Evolutionary conservation across 2,888 invertebrate species (phyloP).

Genomic region (Thumatha senex): DNA sequence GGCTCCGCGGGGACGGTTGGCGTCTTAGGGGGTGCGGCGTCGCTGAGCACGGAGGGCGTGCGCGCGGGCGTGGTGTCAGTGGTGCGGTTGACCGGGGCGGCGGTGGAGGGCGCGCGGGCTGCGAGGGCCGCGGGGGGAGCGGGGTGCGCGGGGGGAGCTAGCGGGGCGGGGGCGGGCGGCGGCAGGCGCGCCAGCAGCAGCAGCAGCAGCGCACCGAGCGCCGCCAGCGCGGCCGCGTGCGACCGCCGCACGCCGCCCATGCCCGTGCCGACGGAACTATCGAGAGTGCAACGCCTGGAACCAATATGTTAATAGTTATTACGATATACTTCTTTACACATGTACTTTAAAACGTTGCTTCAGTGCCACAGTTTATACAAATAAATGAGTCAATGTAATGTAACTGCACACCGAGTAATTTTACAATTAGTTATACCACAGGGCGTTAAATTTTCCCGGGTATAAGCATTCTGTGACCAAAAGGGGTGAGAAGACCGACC

Average conservation of each 20-base stretch:
- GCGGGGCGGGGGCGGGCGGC: slow-evolving; percentile 28
- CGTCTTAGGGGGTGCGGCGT: slow-evolving; percentile 3
- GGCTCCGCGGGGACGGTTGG: slow-evolving; percentile 8
- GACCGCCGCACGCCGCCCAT: slow-evolving; percentile 63
- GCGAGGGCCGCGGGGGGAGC: slow-evolving; percentile 19
- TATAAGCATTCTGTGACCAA: too few relatives aligned
- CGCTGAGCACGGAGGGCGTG: slow-evolving; percentile 28
- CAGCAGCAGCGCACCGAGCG: slow-evolving; percentile 62
- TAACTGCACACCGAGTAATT: too few relatives aligned
- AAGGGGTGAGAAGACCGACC: too few relatives aligned
- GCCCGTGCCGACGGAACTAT: slow-evolving; percentile 26
- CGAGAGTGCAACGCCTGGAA: slow-evolving; percentile 28
- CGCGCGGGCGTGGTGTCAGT: slow-evolving; percentile 5
- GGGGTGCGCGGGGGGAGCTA: slow-evolving; percentile 14
- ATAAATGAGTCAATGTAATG: too few relatives aligned
- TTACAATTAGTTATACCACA: too few relatives aligned
- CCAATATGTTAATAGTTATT: not conserved
- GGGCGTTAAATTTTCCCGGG: too few relatives aligned
- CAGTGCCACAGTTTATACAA: too few relatives aligned
- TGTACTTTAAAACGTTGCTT: too few relatives aligned
- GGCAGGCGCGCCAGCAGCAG: slow-evolving; percentile 65
- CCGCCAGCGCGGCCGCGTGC: slow-evolving; percentile 56
- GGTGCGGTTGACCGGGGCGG: slow-evolving; percentile 19
- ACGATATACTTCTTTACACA: too few relatives aligned
- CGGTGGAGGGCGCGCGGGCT: slow-evolving; percentile 41